A percentile compares a stretch with the other conserved stretches of the same genome.
Conservation (phyloP, 2,113 vertebrate species). For the Garra rufa region DNA sequence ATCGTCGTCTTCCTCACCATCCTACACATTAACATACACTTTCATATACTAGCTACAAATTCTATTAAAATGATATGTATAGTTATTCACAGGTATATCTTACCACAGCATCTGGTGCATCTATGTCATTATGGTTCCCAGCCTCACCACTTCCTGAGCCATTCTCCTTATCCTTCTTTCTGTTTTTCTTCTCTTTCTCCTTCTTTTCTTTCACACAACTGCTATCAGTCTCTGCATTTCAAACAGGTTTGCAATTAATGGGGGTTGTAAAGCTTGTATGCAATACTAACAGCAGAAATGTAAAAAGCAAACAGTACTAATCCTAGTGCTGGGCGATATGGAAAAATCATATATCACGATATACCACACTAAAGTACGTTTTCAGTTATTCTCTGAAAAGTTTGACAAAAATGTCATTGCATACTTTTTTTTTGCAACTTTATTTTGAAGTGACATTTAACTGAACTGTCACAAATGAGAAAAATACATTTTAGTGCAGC, state of each 20-base stretch:
- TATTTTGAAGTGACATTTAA: too few species aligned
- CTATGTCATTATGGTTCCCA: conserved; percentile 82
- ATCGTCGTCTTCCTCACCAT: conserved; percentile 91
- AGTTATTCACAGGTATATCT: conserved; percentile 47
- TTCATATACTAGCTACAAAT: neutral
- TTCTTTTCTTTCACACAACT: conserved; percentile 85
- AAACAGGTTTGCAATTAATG: neutral
- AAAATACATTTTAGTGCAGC: too few species aligned
- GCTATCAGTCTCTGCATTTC: conserved; percentile 84
- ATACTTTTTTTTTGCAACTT: too few species aligned
- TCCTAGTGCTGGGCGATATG: too few species aligned
- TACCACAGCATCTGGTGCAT: conserved; percentile 89
- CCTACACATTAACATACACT: conserved; percentile 66
- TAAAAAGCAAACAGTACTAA: neutral
- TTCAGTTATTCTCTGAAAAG: too few species aligned
- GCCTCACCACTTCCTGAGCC: conserved; percentile 90
- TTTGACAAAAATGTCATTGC: too few species aligned
- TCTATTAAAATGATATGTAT: neutral
- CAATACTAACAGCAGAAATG: neutral
- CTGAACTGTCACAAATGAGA: too few species aligned
- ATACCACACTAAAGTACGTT: too few species aligned
- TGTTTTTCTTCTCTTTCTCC: conserved; percentile 96
- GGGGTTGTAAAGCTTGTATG: neutral
- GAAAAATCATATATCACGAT: too few species aligned
- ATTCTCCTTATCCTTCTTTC: conserved; percentile 98